Evolutionary conservation across 2,113 vertebrate genomes (phyloP), one percentile per base, ranked within the genome.

Genomic region (Trematocara marginatum): DNA sequence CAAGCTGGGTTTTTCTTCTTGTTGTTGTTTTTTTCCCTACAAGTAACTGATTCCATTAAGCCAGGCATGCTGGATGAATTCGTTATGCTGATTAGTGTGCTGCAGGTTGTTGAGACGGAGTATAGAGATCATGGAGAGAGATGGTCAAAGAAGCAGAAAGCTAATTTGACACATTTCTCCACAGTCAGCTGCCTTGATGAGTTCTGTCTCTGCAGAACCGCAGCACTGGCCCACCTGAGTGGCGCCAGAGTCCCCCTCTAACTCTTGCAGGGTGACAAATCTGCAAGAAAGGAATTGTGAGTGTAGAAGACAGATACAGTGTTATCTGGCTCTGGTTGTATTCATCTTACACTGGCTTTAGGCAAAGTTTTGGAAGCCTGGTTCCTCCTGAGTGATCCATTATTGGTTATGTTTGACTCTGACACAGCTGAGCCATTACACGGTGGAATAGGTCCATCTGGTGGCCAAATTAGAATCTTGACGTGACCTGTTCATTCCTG

Each of bases 31-130:
- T 59, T 53, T 54, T 18, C 31, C 74, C 79, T 49, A 16, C 51
- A 59, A 71, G 66, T 88, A 93, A 94, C 91, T 90, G 88, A 89
- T 91, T 91, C 87, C 81, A 92, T 87, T 88, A 92, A 80, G 76
- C 23, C 80, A 29, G 85, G 16, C 88, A 81, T 79, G 82, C 85
- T 66, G 81, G 64, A 89, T 80, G 91, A 90, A 93, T 93, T 89
- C 29, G 83, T 92, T 80, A 84, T 82, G 78, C 42, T 89, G 87
- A 94, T 95, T 90, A 91, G 54, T 34, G 85, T 23, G 66, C 69
- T 4, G 29, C 66, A 86, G 82, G 83, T 84, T 93, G 83, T 56
- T 38, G 54, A 71, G 20, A 69, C 59, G 81, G 78, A 83, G 84
- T 49, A 78, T 82, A n/a, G 29, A 81, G 89, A 81, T 85, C 80